Evolutionary conservation across 1,140 invertebrate genomes (phyloP).

Genomic region (Drosophila kanapiae): DNA sequence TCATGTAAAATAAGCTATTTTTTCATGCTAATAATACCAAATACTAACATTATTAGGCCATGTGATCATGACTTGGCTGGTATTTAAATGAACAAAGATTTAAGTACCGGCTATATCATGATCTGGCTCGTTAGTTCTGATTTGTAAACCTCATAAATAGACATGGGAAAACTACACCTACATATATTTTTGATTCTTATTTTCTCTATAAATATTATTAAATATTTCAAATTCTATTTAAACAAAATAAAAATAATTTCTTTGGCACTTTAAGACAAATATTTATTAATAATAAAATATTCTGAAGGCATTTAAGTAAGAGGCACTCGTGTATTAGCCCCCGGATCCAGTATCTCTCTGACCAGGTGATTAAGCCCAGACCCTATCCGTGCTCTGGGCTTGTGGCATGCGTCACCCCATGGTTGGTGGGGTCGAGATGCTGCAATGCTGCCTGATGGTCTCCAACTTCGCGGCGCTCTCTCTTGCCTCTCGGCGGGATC

Average conservation of each 20-base stretch:
- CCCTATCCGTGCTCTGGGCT: constrained; percentile 34
- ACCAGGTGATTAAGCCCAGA: neutral
- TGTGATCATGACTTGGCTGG: too few species aligned
- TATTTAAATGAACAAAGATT: too few species aligned
- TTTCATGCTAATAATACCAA: too few species aligned
- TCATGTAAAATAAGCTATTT: too few species aligned
- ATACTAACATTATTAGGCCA: too few species aligned
- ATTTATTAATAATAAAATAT: neutral
- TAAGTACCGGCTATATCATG: neutral
- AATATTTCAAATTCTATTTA: too few species aligned
- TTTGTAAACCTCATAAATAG: neutral
- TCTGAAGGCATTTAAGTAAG: neutral
- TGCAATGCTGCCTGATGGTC: constrained; percentile 5
- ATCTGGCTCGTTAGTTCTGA: neutral
- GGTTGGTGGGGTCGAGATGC: neutral
- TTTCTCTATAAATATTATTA: too few species aligned
- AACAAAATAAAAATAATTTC: neutral
- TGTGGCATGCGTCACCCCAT: constrained; percentile 61
- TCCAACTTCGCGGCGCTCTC: constrained; percentile 18
- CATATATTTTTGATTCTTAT: too few species aligned
- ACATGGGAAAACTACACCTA: neutral
- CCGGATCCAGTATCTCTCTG: neutral
- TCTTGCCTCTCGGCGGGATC: neutral
- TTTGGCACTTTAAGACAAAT: neutral
- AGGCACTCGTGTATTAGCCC: neutral